Evolutionary conservation across 2,888 invertebrate species (phyloP), one percentile per base, ranked within the genome.

Genomic region (Dryocosmus kuriphilus): DNA sequence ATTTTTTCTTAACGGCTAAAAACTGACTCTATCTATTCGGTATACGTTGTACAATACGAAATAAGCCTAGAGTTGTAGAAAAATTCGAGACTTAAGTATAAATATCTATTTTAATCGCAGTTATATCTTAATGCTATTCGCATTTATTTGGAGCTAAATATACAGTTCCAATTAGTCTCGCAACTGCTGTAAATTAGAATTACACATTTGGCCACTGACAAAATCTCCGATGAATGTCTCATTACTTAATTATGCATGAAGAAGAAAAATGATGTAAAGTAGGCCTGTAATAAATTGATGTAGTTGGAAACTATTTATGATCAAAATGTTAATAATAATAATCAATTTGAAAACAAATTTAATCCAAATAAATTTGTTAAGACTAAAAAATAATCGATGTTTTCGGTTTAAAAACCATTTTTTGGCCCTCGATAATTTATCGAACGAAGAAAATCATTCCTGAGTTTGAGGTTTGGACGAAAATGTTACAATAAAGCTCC

Each of bases 361-460:
- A n/a, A 8, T 51, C 2, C 8, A n/a, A 51, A n/a, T n/a, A n/a
- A 14, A 57, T 57, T 24, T 24, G 41, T 41, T 41, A 41, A 41
- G 41, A 41, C 14, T 2, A 41, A 41, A 16, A 14, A 57, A 41
- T 2, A 27, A 46, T 22, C 19, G 8, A 46, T 19, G 24, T 8
- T 46, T 14, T 24, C 1, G 22, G n/a, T 14, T 22, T 16, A 46
- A 67, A 67, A 67, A n/a, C 30, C 30, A 9, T 51, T 51, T 51
- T 71, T 71, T 71, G 71, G 71, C 71, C 51, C 51, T 30, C 19
- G 19, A 30, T 19, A 71, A 71, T 67, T 51, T 71, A 71, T 71
- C 71, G 51, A 71, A 71, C 51, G n/a, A 71, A 71, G 46, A 51
- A 71, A 71, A 71, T 71, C n/a, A 46, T 51, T 51, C 71, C 71